These are phyloP conservation scores for Tenodera sinensis DNA, from an alignment of 2,888 invertebrate genomes.

Conservation along the genomic window DNA sequence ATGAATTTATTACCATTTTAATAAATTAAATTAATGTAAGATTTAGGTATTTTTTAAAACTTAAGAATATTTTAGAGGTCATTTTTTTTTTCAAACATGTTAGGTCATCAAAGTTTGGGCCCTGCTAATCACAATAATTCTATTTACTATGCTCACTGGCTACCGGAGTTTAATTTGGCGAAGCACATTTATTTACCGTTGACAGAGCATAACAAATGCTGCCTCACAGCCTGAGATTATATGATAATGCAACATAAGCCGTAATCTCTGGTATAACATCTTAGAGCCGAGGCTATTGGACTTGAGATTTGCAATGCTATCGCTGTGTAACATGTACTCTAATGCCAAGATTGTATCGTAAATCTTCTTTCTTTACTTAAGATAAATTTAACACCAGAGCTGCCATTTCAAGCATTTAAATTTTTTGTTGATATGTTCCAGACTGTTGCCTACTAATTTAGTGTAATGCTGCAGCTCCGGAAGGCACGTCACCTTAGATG, in stretches of 20 bases:
- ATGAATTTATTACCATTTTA: no score
- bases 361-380: not conserved
- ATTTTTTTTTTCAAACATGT: no score
- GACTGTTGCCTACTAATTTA: not conserved
- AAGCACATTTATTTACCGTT: not conserved
- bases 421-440: not conserved
- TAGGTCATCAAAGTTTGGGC: no score
- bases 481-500: not conserved
- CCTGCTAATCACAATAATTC: no score
- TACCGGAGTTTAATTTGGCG: not conserved
- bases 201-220: not conserved
- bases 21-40: no score
- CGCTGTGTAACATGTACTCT: not conserved
- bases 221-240: not conserved
- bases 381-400: not conserved
- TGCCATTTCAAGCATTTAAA: not conserved
- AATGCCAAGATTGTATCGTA: not conserved
- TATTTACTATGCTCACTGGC: no score
- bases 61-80: no score
- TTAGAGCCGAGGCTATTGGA: not conserved
- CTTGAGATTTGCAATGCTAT: not conserved
- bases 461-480: not conserved
- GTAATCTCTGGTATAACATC: not conserved
- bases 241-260: not conserved
- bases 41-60: no score